Evolutionary conservation across 1,140 invertebrate species (phyloP).

Genomic region (Diplogasteroides magnus): DNA sequence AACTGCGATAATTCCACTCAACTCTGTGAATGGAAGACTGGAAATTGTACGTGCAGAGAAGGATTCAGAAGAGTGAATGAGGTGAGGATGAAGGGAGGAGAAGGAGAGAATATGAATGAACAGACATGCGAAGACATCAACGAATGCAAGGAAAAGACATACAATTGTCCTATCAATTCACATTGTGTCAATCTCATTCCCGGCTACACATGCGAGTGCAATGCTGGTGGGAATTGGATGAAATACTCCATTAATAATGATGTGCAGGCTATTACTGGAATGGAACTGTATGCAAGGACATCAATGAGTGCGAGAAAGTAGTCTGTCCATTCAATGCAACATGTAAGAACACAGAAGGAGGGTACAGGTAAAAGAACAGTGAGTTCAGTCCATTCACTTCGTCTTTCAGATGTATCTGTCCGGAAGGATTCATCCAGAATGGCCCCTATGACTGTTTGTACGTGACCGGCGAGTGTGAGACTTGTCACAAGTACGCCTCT

Average conservation of each 20-base stretch:
- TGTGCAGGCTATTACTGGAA: not conserved
- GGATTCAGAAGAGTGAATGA: not conserved
- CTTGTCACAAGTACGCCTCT: no score
- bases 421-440: not conserved
- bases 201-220: not conserved
- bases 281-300: not conserved
- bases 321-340: no score
- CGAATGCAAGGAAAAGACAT: conserved; percentile 1
- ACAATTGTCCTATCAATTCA: not conserved
- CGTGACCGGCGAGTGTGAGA: no score
- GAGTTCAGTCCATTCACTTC: no score
- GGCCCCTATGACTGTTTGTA: not conserved
- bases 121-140: not conserved
- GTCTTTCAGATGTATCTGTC: not conserved
- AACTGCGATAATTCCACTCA: not conserved
- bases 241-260: not conserved
- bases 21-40: not conserved
- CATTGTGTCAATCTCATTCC: not conserved
- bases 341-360: no score
- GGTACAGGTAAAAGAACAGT: not conserved
- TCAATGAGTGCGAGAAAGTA: not conserved
- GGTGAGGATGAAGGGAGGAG: not conserved
- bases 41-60: not conserved
- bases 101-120: not conserved
- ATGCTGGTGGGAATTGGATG: not conserved